Base-by-base conservation (phyloP, 2,797 vertebrate species). In the Staurois parvus region DNA sequence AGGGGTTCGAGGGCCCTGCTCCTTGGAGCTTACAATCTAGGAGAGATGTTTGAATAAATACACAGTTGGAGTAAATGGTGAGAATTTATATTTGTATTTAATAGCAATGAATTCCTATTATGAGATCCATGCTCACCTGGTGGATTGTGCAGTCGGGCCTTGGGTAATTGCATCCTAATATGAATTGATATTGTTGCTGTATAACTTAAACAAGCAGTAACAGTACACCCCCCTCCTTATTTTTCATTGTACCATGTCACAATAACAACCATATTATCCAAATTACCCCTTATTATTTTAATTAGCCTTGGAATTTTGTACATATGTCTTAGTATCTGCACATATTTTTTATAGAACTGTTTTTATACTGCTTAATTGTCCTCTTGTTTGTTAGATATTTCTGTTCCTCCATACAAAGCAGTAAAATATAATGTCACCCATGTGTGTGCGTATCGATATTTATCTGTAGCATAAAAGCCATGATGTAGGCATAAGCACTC, bases 201-300 rank as follows among this genome's bases (percentile, higher is more conserved):
- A 29, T 28, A 29, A 29, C 1, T 66, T 11, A 66, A 66, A 15
- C 62, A 26, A 28, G 24, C 59, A 64, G 62, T 17, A 34, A 66
- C 76, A 17, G n/a, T 29, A 15, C 34, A 7, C 34, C 15, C 34
- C 76, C 37, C 59, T 42, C 40, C 24, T 9, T 42, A 78, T 17
- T 28, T 66, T 66, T 67, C 76, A 67, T 66, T 78, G 34, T 78
- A 78, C 59, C 76, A 29, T 78, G 40, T 29, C 76, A 78, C 30
- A 67, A 67, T 78, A 78, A 67, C 76, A 78, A 78, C 59, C 76
- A 77, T 77, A 77, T 77, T 77, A 64, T 77, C 75, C 75, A 40
- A 78, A 78, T 67, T 19, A 67, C 45, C 76, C 75, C 62, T 45
- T 32, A 78, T 78, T 78, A 78, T 42, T 78, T 42, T 19, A 67